Evolutionary conservation across 2,797 vertebrate genomes (phyloP).

Genomic region (Gymnothorax javanicus): DNA sequence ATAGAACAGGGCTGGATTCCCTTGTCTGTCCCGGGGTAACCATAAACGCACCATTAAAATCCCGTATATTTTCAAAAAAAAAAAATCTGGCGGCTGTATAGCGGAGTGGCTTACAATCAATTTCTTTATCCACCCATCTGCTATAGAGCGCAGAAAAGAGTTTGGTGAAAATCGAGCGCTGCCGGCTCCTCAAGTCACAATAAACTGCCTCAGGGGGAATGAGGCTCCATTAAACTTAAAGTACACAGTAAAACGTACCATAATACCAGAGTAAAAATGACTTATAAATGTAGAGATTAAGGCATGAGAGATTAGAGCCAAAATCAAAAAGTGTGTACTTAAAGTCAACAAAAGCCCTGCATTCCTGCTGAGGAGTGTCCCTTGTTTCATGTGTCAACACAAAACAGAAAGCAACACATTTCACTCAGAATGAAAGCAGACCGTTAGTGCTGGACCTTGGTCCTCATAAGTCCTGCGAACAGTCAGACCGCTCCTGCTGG

Average conservation of each 20-base stretch:
- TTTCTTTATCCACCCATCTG: too few relatives aligned
- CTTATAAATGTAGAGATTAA: neutral
- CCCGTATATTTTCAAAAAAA: too few relatives aligned
- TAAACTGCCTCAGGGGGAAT: too few relatives aligned
- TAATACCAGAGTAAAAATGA: neutral
- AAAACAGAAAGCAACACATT: too few relatives aligned
- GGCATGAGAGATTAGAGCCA: neutral
- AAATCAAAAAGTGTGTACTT: neutral
- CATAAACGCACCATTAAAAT: too few relatives aligned
- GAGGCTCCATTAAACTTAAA: too few relatives aligned
- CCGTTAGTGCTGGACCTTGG: neutral
- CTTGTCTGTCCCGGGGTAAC: too few relatives aligned
- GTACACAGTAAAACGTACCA: neutral
- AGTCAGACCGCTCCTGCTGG: neutral
- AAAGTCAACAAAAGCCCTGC: neutral
- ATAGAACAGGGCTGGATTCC: neutral
- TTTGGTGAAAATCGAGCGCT: too few relatives aligned
- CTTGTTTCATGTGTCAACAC: neutral
- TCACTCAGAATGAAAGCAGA: neutral
- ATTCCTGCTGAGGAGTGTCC: neutral
- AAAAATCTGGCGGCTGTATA: too few relatives aligned
- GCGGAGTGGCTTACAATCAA: too few relatives aligned
- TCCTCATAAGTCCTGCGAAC: neutral
- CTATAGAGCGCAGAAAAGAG: too few relatives aligned
- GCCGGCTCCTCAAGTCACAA: too few relatives aligned